phyloP scores from a whole-genome alignment of 2,797 vertebrate genomes.

The Borostomias antarcticus region DNA sequence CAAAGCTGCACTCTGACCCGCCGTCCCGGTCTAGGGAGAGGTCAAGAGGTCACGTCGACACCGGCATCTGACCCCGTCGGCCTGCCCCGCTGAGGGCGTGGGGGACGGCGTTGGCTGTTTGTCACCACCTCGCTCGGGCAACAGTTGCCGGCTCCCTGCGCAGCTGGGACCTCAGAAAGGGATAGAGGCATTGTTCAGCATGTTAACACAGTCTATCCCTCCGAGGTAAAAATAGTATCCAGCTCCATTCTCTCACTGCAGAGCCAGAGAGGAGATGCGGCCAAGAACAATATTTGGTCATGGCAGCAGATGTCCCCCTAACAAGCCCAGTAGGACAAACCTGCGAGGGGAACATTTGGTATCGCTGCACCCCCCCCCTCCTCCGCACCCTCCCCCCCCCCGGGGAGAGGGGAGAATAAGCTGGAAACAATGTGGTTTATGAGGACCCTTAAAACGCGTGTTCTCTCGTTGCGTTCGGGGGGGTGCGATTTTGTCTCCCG shows the following conservation, averaged over 20 bases:
- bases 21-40: conserved; percentile 18
- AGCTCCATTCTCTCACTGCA: conserved; percentile 60
- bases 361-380: conserved; percentile 17
- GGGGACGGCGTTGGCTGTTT: conserved; percentile 14
- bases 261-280: conserved; percentile 54
- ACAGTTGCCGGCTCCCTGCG: conserved; percentile 46
- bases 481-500: conserved; percentile 44
- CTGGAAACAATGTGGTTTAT: conserved; percentile 59
- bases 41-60: not conserved
- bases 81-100: conserved; percentile 15
- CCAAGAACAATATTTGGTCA: conserved; percentile 79
- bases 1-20: not conserved
- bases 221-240: conserved; percentile 72
- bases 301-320: conserved; percentile 76
- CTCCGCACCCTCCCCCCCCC: no score
- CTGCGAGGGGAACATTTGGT: conserved; percentile 60
- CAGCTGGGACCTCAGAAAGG: conserved; percentile 60
- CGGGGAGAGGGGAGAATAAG: conserved; percentile 34
- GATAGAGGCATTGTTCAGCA: conserved; percentile 68
- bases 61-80: conserved; percentile 21
- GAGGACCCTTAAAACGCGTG: conserved; percentile 48
- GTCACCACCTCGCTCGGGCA: conserved; percentile 26
- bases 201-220: conserved; percentile 69
- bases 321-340: conserved; percentile 62
- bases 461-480: not conserved